Conservation (phyloP, 1,140 invertebrate species). For the Drosophila nigrodunni region DNA sequence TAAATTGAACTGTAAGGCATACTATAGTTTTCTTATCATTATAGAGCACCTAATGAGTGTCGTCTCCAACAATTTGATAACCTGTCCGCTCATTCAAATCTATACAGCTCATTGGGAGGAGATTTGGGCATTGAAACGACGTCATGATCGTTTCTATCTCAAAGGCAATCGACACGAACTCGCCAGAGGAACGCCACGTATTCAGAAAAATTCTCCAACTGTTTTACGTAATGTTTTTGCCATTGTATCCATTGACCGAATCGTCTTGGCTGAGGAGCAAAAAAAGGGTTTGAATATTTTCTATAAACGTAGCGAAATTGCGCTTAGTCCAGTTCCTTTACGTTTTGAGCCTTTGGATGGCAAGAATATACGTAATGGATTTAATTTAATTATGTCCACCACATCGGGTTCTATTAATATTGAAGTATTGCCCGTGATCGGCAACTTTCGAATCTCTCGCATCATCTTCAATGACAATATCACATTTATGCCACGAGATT, state of each 20-base stretch:
- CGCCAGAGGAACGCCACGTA: background rate
- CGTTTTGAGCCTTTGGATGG: background rate
- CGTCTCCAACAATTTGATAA: constrained; percentile 3
- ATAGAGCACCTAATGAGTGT: constrained; percentile 47
- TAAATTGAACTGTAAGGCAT: background rate
- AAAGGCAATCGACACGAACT: background rate
- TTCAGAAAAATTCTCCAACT: background rate
- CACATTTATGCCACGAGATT: constrained; percentile 7
- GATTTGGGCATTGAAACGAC: background rate
- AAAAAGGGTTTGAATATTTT: rapidly evolving
- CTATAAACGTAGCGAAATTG: constrained; percentile 11
- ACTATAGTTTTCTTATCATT: background rate
- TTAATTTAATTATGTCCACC: constrained; percentile 14
- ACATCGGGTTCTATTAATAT: background rate
- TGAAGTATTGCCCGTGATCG: background rate
- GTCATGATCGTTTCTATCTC: background rate
- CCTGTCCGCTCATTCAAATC: constrained; percentile 46
- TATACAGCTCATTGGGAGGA: constrained; percentile 54
- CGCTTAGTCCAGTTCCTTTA: background rate
- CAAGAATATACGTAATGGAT: background rate
- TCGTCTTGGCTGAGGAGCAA: constrained; percentile 25
- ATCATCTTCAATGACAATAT: background rate
- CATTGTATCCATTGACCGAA: constrained; percentile 8
- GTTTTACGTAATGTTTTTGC: constrained; percentile 10
- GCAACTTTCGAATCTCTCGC: constrained; percentile 40